These are phyloP conservation scores for Yponomeuta sedellus DNA, from an alignment of 2,888 invertebrate species.

Conservation along the genomic window DNA sequence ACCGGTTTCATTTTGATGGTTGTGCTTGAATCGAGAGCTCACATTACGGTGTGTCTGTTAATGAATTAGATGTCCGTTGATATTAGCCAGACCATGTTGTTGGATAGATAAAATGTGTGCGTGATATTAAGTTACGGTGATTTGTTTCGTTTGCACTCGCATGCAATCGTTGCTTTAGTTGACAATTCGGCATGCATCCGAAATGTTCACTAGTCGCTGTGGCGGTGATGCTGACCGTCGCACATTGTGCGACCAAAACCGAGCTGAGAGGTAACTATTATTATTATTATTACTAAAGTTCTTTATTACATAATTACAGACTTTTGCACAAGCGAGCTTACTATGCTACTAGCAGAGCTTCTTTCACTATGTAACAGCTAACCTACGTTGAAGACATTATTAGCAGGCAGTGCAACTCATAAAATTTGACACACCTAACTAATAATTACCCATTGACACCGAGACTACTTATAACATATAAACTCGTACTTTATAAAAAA, in stretches of 20 bases:
- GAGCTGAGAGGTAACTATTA: background rate
- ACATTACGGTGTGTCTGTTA: background rate
- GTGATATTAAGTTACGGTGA: background rate
- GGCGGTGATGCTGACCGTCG: background rate
- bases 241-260: background rate
- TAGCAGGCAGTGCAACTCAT: no score
- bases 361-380: no score
- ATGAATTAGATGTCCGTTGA: background rate
- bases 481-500: no score
- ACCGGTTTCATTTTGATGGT: background rate
- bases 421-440: no score
- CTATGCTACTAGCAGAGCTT: no score
- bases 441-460: no score
- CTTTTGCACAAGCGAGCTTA: no score
- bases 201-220: background rate
- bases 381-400: no score
- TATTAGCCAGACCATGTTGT: background rate
- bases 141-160: background rate
- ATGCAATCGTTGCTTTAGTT: background rate
- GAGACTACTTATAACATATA: no score
- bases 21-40: background rate
- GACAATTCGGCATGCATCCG: background rate
- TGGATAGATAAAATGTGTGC: background rate
- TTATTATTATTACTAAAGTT: background rate
- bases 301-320: background rate